A percentile compares a stretch with the other conserved stretches of the same genome.
Evolutionary conservation across 2,888 invertebrate genomes (phyloP).

Genomic region (Noctua pronuba): DNA sequence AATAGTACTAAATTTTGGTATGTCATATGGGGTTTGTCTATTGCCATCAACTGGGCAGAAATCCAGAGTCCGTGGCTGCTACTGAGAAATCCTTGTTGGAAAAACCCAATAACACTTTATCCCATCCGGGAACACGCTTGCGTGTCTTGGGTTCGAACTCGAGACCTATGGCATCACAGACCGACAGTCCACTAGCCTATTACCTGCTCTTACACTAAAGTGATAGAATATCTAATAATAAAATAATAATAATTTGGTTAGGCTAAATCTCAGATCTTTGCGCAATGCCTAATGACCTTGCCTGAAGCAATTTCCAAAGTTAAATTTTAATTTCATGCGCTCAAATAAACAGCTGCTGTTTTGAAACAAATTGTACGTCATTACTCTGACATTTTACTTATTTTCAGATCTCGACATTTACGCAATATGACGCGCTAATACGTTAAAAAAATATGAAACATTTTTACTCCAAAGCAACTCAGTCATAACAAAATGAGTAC

Average conservation of each 20-base stretch:
- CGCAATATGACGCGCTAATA: conserved; percentile 29
- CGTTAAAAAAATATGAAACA: conserved; percentile 31
- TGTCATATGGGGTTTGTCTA: too few relatives aligned
- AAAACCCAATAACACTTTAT: too few relatives aligned
- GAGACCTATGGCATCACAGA: too few relatives aligned
- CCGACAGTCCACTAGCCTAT: not conserved
- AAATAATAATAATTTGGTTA: too few relatives aligned
- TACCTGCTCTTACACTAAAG: not conserved
- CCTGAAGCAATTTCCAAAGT: not conserved
- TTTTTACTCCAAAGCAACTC: conserved; percentile 44
- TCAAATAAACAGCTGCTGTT: conserved; percentile 1
- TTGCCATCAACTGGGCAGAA: too few relatives aligned
- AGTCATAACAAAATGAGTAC: conserved; percentile 26
- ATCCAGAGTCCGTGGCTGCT: too few relatives aligned
- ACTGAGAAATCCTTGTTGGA: too few relatives aligned
- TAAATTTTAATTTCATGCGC: not conserved
- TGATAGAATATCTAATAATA: not conserved
- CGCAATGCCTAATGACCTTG: not conserved
- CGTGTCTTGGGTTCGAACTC: not conserved
- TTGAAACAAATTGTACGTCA: conserved; percentile 4
- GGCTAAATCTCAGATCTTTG: not conserved
- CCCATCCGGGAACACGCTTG: not conserved
- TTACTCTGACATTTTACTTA: conserved; percentile 30
- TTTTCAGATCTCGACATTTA: conserved; percentile 24
- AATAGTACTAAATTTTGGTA: too few relatives aligned